phyloP scores from a whole-genome alignment of 2,113 vertebrate genomes.

The Sinocyclocheilus rhinocerous region DNA sequence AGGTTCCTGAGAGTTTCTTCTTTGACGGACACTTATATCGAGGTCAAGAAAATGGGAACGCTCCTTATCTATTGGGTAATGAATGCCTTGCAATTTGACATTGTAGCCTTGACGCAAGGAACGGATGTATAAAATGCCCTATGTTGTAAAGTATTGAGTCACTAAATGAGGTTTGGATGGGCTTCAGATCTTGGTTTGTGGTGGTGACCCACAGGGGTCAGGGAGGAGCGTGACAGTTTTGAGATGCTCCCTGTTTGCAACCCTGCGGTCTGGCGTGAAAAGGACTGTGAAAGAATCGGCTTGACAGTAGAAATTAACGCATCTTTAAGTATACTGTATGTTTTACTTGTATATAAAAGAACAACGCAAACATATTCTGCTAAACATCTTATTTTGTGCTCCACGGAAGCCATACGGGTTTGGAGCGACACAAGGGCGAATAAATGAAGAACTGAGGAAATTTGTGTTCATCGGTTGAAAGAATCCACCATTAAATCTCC shows the following conservation, averaged over 20 bases:
- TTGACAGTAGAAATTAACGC: neutral
- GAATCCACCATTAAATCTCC: conserved; percentile 23
- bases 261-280: conserved; percentile 58
- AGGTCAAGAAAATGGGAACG: too few species aligned
- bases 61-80: neutral
- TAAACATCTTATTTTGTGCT: neutral
- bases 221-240: conserved; percentile 61
- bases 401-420: neutral
- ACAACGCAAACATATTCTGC: conserved; percentile 7
- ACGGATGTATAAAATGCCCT: neutral
- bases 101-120: neutral
- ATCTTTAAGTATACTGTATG: neutral
- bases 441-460: neutral
- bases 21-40: too few species aligned
- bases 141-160: conserved; percentile 48
- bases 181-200: conserved; percentile 65
- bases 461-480: conserved; percentile 50
- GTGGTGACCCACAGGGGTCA: conserved; percentile 57
- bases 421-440: neutral
- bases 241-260: conserved; percentile 49
- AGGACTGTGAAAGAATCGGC: conserved; percentile 25
- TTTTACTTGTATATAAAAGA: neutral
- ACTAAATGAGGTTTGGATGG: conserved; percentile 47
- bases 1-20: conserved; percentile 18
- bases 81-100: neutral